A percentile compares a stretch with the other conserved stretches of the same genome.
Conservation (phyloP, 92 coral and sea anemone species). For the Phenganax subtilis region DNA sequence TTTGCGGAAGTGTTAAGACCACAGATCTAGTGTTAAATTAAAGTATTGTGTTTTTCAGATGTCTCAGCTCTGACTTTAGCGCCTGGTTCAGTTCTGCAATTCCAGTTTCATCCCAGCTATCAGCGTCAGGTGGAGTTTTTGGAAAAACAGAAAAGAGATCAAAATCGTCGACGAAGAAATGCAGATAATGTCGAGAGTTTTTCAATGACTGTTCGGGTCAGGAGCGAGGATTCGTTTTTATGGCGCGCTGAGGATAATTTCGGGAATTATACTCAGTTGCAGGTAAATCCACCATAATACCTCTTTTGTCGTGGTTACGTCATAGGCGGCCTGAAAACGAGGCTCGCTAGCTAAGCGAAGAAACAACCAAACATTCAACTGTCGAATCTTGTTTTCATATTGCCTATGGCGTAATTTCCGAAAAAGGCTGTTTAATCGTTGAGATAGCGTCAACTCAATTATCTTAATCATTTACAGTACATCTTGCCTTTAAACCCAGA, state of each 20-base stretch:
- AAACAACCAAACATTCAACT: too few species aligned
- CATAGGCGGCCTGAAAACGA: neutral
- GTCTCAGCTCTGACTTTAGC: slow-evolving; percentile 66
- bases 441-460: neutral
- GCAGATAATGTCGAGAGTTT: slow-evolving; percentile 34
- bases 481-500: too few species aligned
- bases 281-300: neutral
- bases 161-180: slow-evolving; percentile 60
- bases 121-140: slow-evolving; percentile 69
- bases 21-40: too few species aligned
- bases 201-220: slow-evolving; percentile 18
- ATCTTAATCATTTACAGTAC: neutral
- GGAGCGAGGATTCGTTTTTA: slow-evolving; percentile 21
- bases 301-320: neutral
- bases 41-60: slow-evolving; percentile 34
- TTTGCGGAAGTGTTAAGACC: too few species aligned
- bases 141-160: slow-evolving; percentile 38
- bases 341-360: too few species aligned
- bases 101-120: slow-evolving; percentile 73
- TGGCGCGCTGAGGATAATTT: slow-evolving; percentile 31
- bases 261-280: slow-evolving; percentile 35
- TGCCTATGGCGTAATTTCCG: neutral
- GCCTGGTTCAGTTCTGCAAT: slow-evolving; percentile 58
- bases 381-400: too few species aligned
- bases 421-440: neutral